Base-by-base conservation (phyloP, 2,113 vertebrate genomes). In the Vidua chalybeata region DNA sequence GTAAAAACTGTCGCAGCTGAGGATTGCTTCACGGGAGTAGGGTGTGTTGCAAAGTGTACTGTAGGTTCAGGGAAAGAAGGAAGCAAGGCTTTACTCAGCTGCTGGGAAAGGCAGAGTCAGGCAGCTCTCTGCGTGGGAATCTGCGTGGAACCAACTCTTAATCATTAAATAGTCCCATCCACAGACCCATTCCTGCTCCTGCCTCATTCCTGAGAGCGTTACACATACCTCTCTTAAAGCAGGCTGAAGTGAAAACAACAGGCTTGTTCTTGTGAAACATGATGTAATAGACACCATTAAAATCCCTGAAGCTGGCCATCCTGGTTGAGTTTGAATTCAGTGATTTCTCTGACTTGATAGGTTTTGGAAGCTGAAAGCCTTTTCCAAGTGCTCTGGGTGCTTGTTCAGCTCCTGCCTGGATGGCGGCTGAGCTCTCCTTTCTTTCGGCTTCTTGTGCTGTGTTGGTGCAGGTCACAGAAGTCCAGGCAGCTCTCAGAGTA, bases 1-100 rank as follows among this genome's bases (percentile, higher is more conserved):
- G 0, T 67, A 23, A 76, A 37, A 75, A 5, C 7, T 15, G 28
- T 27, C 0, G 0, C 18, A 54, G 51, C 64, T 37, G 55, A 52
- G 90, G 56, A 35, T 85, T 86, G 18, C 46, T 62, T 43, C 45
- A 68, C 6, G 1, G 54, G 8, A 20, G 5, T 22, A 8, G 84
- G 46, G 10, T 28, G 45, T 91, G 87, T 87, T 73, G 82, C 87
- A 93, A 27, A 7, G 56, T 20, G 66, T 33, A 9, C 73, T 41
- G 62, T 6, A 71, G 39, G 66, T 35, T 59, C 54, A 30, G 41
- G 64, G 63, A 41, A 18, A 33, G 15, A 13, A 63, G 71, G 63
- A 88, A 85, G 46, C 56, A 6, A 26, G 52, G 75, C 39, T 79
- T 94, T 54, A 31, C 67, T 54, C 81, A 45, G 73, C 81, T 87